Percentiles rank a stretch among this genome's conserved stretches.
Evolutionary conservation across 2,113 vertebrate species (phyloP).

Genomic region (Hipposideros armiger): DNA sequence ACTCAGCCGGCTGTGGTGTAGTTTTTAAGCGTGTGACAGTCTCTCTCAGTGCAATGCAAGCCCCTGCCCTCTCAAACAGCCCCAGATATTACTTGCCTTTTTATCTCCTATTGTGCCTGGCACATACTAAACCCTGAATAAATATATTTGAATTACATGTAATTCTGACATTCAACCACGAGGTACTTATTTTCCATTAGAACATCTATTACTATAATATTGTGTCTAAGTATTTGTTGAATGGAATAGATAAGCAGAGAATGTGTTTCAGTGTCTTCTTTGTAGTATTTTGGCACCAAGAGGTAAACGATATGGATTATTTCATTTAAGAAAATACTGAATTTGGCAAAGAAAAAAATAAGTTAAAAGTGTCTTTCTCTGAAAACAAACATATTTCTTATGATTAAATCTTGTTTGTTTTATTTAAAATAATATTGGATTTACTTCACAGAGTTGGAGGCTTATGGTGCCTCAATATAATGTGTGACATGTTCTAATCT

Average conservation of each 20-base stretch:
- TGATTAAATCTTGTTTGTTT: neutral
- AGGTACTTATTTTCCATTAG: slow-evolving; percentile 6
- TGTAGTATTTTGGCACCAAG: neutral
- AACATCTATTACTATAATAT: neutral
- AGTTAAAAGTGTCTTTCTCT: neutral
- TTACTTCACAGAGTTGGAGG: neutral
- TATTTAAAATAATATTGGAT: slow-evolving; percentile 11
- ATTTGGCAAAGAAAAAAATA: neutral
- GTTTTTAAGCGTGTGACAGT: neutral
- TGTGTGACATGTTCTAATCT: neutral
- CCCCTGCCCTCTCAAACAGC: neutral
- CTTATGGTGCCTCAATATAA: neutral
- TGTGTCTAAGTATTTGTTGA: slow-evolving; percentile 14
- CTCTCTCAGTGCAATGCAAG: neutral
- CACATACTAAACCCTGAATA: neutral
- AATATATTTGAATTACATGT: neutral
- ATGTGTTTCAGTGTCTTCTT: neutral
- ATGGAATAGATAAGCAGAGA: neutral
- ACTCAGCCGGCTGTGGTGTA: too few relatives aligned
- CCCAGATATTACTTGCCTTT: neutral
- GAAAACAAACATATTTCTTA: neutral
- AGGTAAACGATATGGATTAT: neutral
- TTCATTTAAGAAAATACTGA: slow-evolving; percentile 50
- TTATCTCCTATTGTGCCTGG: neutral
- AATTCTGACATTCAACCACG: neutral